Percentiles rank a stretch among this genome's conserved stretches.
These are phyloP conservation scores for Neosilurus mollespiculum DNA, from an alignment of 2,797 vertebrate species.

Conservation along the genomic window DNA sequence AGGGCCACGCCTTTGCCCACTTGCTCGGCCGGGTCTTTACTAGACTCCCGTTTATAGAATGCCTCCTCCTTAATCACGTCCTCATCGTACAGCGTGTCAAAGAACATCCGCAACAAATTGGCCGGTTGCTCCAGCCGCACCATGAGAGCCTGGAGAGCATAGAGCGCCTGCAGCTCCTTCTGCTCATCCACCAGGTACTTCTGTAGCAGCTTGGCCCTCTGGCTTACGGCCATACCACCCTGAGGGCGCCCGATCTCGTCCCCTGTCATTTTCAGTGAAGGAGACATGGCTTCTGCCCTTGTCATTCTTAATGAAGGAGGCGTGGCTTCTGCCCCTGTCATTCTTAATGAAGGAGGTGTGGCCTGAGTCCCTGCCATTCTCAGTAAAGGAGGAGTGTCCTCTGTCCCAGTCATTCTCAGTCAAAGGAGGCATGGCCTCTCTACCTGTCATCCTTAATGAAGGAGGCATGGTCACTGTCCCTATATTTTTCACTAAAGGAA, in stretches of 20 bases:
- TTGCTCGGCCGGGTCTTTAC: constrained; percentile 94
- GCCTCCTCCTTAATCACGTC: constrained; percentile 96
- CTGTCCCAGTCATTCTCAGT: background rate
- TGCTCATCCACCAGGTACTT: constrained; percentile 88
- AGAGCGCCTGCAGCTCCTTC: constrained; percentile 95
- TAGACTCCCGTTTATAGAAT: constrained; percentile 97
- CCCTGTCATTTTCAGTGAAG: too few species aligned
- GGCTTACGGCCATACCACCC: too few species aligned
- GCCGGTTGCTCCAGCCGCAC: constrained; percentile 96
- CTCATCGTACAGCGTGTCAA: constrained; percentile 92
- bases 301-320: background rate
- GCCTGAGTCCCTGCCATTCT: background rate
- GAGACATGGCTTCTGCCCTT: background rate
- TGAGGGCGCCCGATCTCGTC: too few species aligned
- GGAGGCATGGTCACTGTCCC: background rate
- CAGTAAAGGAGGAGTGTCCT: background rate
- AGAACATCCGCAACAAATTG: constrained; percentile 92
- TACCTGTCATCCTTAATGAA: background rate
- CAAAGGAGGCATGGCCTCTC: background rate
- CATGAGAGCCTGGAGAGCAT: constrained; percentile 94
- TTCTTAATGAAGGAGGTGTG: background rate
- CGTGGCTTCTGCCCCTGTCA: too few species aligned
- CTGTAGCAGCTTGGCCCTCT: constrained; percentile 86
- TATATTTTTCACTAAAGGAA: background rate
- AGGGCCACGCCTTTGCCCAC: constrained; percentile 95